A percentile compares a stretch with the other conserved stretches of the same genome.
Evolutionary conservation across 2,888 invertebrate genomes (phyloP).

Genomic region (Criorhina ranunculi): DNA sequence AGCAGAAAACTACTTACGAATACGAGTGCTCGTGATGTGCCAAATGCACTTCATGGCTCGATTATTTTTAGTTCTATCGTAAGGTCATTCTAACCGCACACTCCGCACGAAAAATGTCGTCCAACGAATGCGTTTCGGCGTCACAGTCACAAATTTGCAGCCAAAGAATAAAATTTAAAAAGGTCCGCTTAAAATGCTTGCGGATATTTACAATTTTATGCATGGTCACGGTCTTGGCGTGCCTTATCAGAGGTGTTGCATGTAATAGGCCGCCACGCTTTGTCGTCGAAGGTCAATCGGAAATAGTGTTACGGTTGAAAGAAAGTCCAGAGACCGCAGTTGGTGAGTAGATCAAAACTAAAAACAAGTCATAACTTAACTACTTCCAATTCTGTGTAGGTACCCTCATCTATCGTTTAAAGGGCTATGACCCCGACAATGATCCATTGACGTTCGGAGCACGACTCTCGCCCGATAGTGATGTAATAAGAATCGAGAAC

Average conservation of each 20-base stretch:
- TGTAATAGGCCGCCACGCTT: constrained; percentile 93
- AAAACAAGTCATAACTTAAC: not conserved
- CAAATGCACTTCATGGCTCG: constrained; percentile 64
- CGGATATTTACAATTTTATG: not conserved
- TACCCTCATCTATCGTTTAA: constrained; percentile 91
- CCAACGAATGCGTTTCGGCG: constrained; percentile 39
- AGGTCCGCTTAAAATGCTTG: constrained; percentile 61
- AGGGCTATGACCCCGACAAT: constrained; percentile 94
- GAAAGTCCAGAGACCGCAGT: constrained; percentile 94
- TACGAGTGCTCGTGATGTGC: constrained; percentile 40
- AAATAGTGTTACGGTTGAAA: constrained; percentile 95
- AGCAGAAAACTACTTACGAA: not conserved
- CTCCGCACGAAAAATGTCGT: constrained; percentile 49
- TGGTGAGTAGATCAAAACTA: constrained; percentile 86
- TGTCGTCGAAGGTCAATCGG: constrained; percentile 94
- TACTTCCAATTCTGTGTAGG: constrained; percentile 85
- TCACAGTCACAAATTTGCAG: constrained; percentile 15
- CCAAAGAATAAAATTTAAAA: constrained; percentile 68
- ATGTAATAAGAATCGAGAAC: constrained; percentile 93
- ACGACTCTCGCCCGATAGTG: constrained; percentile 91
- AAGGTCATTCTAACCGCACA: constrained; percentile 53
- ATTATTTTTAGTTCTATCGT: constrained; percentile 37
- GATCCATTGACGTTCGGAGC: constrained; percentile 93
- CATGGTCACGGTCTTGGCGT: constrained; percentile 12
- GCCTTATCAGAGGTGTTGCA: constrained; percentile 43